A percentile compares a stretch with the other conserved stretches of the same genome.
phyloP scores from a whole-genome alignment of 2,888 invertebrate species.

The Willowsia nigromaculata region DNA sequence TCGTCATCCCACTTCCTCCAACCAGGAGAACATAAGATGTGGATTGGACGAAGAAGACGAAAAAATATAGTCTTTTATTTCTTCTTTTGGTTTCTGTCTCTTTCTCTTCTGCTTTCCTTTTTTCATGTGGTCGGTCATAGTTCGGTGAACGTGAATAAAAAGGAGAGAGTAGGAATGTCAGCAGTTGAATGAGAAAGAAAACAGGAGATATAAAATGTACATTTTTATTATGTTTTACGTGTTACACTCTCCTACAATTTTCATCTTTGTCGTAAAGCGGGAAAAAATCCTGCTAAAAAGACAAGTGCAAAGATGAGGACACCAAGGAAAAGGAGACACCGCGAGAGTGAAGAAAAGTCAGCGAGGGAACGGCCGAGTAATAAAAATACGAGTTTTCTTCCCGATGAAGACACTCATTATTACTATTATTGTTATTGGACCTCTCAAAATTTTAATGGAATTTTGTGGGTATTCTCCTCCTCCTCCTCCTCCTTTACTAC shows the following conservation, averaged over 20 bases:
- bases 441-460: constrained; percentile 67
- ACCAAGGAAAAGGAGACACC: not conserved
- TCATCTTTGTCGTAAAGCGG: too few species aligned
- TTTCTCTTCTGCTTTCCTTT: not conserved
- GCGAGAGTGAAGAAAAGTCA: not conserved
- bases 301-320: not conserved
- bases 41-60: constrained; percentile 5
- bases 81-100: not conserved
- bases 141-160: constrained; percentile 64
- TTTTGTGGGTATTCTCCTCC: constrained; percentile 41
- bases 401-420: constrained; percentile 64
- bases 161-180: not conserved
- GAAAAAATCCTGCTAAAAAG: not conserved
- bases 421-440: constrained; percentile 66
- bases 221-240: not conserved
- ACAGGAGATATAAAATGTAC: not conserved
- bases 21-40: not conserved
- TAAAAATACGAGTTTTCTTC: constrained; percentile 62
- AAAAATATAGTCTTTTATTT: constrained; percentile 7
- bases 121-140: constrained; percentile 48
- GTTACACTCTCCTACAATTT: not conserved
- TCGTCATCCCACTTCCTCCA: not conserved
- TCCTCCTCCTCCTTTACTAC: constrained; percentile 3
- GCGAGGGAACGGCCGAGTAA: constrained; percentile 21
- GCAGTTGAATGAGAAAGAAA: not conserved